These are phyloP conservation scores for Momotus momota DNA, from an alignment of 2,797 vertebrate species.

Conservation along the genomic window DNA sequence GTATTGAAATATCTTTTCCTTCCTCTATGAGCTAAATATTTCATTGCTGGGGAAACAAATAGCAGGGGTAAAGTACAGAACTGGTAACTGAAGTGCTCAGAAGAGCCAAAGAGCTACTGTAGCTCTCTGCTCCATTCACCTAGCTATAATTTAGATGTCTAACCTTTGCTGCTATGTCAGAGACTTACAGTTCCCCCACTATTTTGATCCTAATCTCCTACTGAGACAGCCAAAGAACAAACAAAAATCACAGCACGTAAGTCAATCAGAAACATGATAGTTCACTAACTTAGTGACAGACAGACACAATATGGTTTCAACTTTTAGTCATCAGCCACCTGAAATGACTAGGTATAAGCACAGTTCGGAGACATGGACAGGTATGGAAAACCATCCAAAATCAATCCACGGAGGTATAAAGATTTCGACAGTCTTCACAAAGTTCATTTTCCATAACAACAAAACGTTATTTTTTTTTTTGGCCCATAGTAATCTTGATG, in stretches of 20 bases:
- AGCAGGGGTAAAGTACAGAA: background rate
- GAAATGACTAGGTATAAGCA: background rate
- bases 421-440: background rate
- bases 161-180: background rate
- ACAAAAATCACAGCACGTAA: background rate
- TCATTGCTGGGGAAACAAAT: background rate
- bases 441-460: background rate
- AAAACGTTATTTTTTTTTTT: background rate
- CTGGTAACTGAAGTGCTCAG: background rate
- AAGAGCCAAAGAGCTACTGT: background rate
- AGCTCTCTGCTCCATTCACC: background rate
- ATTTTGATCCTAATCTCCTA: background rate
- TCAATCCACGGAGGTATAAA: rapidly evolving
- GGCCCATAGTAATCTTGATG: background rate
- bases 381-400: background rate
- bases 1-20: background rate
- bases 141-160: background rate
- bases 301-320: background rate
- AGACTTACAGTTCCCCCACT: background rate
- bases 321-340: background rate
- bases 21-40: background rate
- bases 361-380: rapidly evolving
- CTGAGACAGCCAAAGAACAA: background rate
- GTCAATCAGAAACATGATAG: background rate
- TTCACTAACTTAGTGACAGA: background rate